Evolutionary conservation across 2,113 vertebrate species (phyloP).

Genomic region (Okapia johnstoni): DNA sequence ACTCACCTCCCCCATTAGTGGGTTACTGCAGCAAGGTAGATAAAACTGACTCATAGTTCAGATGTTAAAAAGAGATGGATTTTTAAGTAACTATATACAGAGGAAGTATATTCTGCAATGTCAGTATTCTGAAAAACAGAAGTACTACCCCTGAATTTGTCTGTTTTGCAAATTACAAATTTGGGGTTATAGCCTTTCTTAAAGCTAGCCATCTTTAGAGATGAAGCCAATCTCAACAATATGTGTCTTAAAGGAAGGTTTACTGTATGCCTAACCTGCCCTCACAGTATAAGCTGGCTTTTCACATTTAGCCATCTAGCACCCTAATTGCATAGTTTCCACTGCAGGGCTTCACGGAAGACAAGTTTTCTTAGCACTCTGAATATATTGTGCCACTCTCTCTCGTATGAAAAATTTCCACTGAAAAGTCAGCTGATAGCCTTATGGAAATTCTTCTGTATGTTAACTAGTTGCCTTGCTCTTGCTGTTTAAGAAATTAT

Average conservation of each 20-base stretch:
- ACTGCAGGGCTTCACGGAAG: neutral
- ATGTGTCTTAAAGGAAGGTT: neutral
- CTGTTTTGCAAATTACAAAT: neutral
- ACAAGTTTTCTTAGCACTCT: neutral
- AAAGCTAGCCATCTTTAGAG: neutral
- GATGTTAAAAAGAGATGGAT: neutral
- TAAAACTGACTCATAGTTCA: neutral
- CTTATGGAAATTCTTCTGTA: neutral
- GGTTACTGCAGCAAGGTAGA: neutral
- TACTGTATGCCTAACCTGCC: neutral
- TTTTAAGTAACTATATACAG: neutral
- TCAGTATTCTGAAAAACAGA: neutral
- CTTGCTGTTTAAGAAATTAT: neutral
- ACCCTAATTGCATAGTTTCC: neutral
- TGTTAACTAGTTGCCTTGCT: neutral
- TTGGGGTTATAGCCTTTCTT: neutral
- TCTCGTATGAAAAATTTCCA: neutral
- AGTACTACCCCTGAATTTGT: neutral
- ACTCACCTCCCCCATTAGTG: neutral
- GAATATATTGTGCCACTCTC: neutral
- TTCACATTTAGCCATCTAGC: neutral
- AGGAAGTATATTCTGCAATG: neutral
- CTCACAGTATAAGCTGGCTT: neutral
- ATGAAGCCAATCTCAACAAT: neutral
- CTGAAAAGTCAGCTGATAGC: neutral